Conservation (phyloP, 2,888 invertebrate species). For the Tupiocoris notatus region DNA sequence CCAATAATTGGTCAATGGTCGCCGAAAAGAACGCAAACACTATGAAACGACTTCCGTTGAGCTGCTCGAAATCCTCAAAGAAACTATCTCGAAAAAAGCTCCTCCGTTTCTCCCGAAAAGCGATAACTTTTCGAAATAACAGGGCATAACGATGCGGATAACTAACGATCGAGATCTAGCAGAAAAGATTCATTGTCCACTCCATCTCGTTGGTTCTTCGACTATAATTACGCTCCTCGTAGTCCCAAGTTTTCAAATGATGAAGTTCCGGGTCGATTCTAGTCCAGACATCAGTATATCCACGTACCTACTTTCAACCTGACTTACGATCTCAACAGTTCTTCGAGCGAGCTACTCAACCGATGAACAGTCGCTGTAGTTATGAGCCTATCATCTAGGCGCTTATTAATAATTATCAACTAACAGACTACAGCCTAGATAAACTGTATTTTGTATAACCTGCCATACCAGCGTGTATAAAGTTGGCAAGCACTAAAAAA, state of each 20-base stretch:
- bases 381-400: not conserved
- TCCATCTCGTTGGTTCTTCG: not conserved
- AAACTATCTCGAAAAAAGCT: not conserved
- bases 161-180: constrained; percentile 1
- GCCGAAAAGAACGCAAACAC: not conserved
- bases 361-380: not conserved
- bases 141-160: not conserved
- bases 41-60: not conserved
- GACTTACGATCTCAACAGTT: constrained; percentile 5
- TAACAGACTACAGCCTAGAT: no score
- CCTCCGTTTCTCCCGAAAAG: not conserved
- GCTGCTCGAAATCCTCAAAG: not conserved
- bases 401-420: no score
- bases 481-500: no score
- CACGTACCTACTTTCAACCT: not conserved
- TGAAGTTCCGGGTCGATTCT: not conserved
- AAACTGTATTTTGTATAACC: no score
- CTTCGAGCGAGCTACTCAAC: not conserved
- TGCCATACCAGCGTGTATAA: no score
- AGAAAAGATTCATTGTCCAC: not conserved
- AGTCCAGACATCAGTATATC: not conserved
- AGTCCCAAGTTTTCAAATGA: not conserved
- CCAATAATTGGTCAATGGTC: not conserved
- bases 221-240: not conserved
- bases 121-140: constrained; percentile 9